Evolutionary conservation across 2,113 vertebrate genomes (phyloP).

Genomic region (Oreochromis niloticus): DNA sequence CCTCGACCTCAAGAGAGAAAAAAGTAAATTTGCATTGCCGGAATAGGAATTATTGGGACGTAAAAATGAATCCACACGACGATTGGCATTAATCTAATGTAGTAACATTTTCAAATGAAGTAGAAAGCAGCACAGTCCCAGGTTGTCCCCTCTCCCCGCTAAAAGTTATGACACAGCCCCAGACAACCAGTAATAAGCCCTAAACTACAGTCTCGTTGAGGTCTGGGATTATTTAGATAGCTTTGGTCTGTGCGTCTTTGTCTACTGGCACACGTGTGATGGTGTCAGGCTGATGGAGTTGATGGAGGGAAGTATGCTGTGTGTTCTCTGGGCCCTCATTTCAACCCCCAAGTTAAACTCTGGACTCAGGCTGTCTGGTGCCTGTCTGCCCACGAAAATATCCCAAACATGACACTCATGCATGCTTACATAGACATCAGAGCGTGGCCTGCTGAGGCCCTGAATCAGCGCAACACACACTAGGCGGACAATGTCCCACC

Average conservation of each 20-base stretch:
- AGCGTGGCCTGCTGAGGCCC: constrained; percentile 15
- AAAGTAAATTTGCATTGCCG: not conserved
- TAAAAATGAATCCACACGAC: not conserved
- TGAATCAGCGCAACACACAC: constrained; percentile 12
- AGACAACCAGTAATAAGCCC: constrained; percentile 6
- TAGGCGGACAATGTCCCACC: constrained; percentile 27
- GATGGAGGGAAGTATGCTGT: not conserved
- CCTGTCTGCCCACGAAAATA: constrained; percentile 46
- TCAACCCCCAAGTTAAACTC: constrained; percentile 26
- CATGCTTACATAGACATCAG: constrained; percentile 36
- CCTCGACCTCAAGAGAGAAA: not conserved
- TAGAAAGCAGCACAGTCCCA: not conserved
- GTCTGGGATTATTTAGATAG: not conserved
- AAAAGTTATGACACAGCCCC: constrained; percentile 3
- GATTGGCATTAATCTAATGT: not conserved
- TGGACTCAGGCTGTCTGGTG: constrained; percentile 50
- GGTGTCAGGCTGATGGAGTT: not conserved
- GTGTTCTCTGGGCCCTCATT: not conserved
- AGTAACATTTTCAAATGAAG: not conserved
- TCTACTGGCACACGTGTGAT: not conserved
- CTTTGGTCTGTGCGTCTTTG: not conserved
- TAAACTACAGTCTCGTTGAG: not conserved
- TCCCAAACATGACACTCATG: constrained; percentile 28
- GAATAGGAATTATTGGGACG: not conserved
- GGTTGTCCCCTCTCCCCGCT: not conserved